Evolutionary conservation across 2,113 vertebrate species (phyloP).

Genomic region (Edolisoma coerulescens): DNA sequence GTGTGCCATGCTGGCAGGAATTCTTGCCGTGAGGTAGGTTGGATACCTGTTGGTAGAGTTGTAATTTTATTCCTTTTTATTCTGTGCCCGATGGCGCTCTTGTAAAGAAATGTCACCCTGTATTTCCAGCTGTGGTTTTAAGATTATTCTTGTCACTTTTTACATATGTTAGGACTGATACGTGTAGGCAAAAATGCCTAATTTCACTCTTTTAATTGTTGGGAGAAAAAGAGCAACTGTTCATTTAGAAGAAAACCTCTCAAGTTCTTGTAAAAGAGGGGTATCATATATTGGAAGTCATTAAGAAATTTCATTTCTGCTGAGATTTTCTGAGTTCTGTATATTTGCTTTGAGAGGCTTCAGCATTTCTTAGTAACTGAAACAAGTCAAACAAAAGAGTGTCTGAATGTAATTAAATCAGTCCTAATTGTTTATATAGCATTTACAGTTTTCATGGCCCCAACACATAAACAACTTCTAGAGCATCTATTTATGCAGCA

Average conservation of each 20-base stretch:
- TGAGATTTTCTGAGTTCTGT: not conserved
- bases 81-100: not conserved
- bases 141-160: not conserved
- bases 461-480: not conserved
- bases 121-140: not conserved
- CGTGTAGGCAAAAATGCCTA: not conserved
- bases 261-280: not conserved
- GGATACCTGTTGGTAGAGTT: not conserved
- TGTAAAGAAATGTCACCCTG: not conserved
- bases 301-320: not conserved
- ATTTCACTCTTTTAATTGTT: not conserved
- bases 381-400: not conserved
- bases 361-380: slow-evolving; percentile 14
- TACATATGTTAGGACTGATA: not conserved
- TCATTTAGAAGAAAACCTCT: not conserved
- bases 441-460: not conserved
- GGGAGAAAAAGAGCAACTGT: not conserved
- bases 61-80: not conserved
- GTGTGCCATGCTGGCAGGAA: not conserved
- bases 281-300: not conserved
- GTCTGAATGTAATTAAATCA: slow-evolving; percentile 18
- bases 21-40: not conserved
- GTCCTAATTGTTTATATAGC: not conserved
- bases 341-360: not conserved
- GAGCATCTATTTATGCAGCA: not conserved